phyloP scores from a whole-genome alignment of 2,113 vertebrate genomes.

The human (Homo sapiens) region DNA sequence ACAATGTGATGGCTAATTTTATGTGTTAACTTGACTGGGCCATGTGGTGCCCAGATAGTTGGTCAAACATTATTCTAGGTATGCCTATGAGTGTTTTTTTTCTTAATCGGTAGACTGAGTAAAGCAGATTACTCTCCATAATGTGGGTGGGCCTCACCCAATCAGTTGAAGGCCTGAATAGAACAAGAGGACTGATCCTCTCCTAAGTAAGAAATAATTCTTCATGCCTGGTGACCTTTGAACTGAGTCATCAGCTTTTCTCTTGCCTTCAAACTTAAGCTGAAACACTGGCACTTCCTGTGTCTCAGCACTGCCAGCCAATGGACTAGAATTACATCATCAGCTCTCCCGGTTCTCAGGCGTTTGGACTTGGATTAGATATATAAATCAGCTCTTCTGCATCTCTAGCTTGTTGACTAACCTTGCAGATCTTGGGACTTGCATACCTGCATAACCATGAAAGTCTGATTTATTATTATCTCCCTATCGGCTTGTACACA shows the following conservation, averaged over 20 bases:
- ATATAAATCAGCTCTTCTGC: neutral
- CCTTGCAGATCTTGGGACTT: neutral
- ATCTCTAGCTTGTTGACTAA: neutral
- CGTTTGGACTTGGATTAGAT: neutral
- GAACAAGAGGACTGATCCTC: neutral
- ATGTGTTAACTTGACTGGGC: neutral
- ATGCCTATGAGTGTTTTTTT: neutral
- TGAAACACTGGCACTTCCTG: neutral
- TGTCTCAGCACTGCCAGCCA: neutral
- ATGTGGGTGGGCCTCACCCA: neutral
- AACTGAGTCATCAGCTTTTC: neutral
- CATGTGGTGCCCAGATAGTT: neutral
- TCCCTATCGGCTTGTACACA: neutral
- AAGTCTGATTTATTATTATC: neutral
- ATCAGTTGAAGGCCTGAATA: neutral
- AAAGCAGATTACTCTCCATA: neutral
- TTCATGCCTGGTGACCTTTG: neutral
- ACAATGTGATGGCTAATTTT: neutral
- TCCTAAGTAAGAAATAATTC: neutral
- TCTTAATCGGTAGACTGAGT: neutral
- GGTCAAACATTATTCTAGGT: neutral
- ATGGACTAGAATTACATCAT: neutral
- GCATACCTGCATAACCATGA: neutral
- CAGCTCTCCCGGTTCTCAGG: neutral
- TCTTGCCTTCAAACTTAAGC: neutral